Evolutionary conservation across 30 jellyfish, hydroid and myxozoan species (phyloP).

Genomic region (Turritopsis rubra): DNA sequence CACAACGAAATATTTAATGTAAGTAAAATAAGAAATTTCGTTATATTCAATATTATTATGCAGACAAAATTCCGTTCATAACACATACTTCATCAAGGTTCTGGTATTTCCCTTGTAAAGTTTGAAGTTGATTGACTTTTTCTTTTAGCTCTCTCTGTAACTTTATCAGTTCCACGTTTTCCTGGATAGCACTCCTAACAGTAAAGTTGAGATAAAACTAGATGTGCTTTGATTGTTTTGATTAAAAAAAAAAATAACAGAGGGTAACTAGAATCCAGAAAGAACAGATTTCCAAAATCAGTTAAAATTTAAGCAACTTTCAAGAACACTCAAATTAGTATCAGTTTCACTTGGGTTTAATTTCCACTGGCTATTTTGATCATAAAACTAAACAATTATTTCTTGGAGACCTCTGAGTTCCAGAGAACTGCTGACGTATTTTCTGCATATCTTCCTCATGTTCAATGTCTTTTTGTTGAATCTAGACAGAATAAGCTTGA

Average conservation of each 20-base stretch:
- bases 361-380: not conserved
- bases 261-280: too few relatives aligned
- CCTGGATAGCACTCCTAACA: conserved; percentile 59
- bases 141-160: conserved; percentile 89
- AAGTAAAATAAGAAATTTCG: too few relatives aligned
- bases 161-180: conserved; percentile 74
- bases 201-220: conserved; percentile 8
- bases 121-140: conserved; percentile 60
- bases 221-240: too few relatives aligned
- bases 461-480: conserved; percentile 37
- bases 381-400: not conserved
- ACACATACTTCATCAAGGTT: conserved; percentile 71
- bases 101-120: conserved; percentile 69
- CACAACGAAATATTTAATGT: too few relatives aligned
- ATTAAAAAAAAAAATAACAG: too few relatives aligned
- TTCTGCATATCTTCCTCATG: conserved; percentile 57
- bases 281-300: too few relatives aligned
- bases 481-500: conserved; percentile 15
- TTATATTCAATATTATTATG: not conserved
- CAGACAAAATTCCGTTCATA: not conserved
- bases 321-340: too few relatives aligned
- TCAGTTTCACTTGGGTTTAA: not conserved
- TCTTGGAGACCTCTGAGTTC: conserved; percentile 66
- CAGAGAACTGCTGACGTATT: conserved; percentile 41
- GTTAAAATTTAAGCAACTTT: too few relatives aligned